Conservation (phyloP, 1,140 invertebrate species). For the Scaptomyza montana region DNA sequence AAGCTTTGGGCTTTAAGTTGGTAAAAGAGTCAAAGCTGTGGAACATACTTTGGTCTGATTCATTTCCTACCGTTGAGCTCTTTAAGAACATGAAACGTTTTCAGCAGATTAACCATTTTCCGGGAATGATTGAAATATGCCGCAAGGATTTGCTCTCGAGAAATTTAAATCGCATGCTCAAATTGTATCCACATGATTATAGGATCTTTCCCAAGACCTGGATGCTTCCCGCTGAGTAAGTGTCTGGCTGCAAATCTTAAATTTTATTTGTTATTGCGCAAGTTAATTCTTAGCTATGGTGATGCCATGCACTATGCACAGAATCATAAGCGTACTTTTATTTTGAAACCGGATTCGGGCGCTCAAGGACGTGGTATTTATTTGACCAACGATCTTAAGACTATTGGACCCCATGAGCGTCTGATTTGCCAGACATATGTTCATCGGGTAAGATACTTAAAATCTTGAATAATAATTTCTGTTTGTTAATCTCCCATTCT, state of each 20-base stretch:
- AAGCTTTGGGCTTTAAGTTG: constrained; percentile 90
- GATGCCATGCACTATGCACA: constrained; percentile 74
- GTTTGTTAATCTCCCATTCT: constrained; percentile 14
- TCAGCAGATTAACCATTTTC: constrained; percentile 95
- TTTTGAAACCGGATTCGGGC: constrained; percentile 94
- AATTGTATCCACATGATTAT: constrained; percentile 94
- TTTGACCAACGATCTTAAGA: constrained; percentile 89
- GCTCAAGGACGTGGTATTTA: constrained; percentile 95
- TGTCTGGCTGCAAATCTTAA: background rate
- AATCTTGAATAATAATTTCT: background rate
- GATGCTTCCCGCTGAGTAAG: constrained; percentile 95
- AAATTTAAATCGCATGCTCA: constrained; percentile 93
- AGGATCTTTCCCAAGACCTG: constrained; percentile 97
- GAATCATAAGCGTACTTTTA: constrained; percentile 90
- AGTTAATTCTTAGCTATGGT: constrained; percentile 57
- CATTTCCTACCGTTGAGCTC: constrained; percentile 91
- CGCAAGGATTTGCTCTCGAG: constrained; percentile 92
- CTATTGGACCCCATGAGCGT: constrained; percentile 90
- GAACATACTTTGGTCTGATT: constrained; percentile 96
- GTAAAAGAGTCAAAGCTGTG: constrained; percentile 92
- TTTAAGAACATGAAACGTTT: constrained; percentile 95
- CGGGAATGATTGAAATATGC: constrained; percentile 96
- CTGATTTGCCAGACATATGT: constrained; percentile 94
- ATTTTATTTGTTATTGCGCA: background rate
- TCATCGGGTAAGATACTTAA: constrained; percentile 76